Evolutionary conservation across 2,113 vertebrate species (phyloP), one percentile per base, ranked within the genome.

Genomic region (Glareola pratincola): DNA sequence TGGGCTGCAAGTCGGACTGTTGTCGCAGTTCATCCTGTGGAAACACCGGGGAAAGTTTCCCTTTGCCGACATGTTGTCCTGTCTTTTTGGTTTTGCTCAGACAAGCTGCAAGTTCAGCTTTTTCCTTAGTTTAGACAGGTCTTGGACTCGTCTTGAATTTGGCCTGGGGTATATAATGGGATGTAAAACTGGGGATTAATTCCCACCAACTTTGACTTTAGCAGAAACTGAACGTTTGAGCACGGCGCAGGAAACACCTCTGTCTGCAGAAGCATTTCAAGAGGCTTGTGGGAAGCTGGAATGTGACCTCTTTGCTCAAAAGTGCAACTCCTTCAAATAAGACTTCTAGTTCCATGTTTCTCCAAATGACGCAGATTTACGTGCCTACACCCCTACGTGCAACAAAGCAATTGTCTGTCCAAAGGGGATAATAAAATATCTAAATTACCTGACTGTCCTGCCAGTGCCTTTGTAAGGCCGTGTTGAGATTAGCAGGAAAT

Each of bases 201-300:
- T 83, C 57, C 62, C 20, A 8, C 16, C 1, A 4, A 8, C 50
- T 3, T 62, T 30, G 67, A 64, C 57, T 84, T 74, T 2, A 32
- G 48, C 53, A 29, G 19, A 47, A 54, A 29, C 4, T 3, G 68
- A 50, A 12, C 0, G 8, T 53, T 17, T 1, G 37, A 84, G 12
- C 0, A 1, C 2, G 13, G 11, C 1, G 2, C 30, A 36, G n/a
- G 37, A 45, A 37, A 32, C 20, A 3, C 23, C 45, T 57, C 37
- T 34, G 32, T 4, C 43, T 43, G 3, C 60, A n/a, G 43, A n/a
- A 91, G 15, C 34, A 4, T n/a, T 67, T 67, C 12, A 22, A 34
- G 37, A 51, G 16, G 17, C 41, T 67, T 50, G 21, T 45, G 26
- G 63, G 47, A 30, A 71, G 72, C 48, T 68, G 63, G 10, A 37